A percentile compares a stretch with the other conserved stretches of the same genome.
Evolutionary conservation across 2,113 vertebrate genomes (phyloP).

Genomic region (Lycocorax pyrrhopterus): DNA sequence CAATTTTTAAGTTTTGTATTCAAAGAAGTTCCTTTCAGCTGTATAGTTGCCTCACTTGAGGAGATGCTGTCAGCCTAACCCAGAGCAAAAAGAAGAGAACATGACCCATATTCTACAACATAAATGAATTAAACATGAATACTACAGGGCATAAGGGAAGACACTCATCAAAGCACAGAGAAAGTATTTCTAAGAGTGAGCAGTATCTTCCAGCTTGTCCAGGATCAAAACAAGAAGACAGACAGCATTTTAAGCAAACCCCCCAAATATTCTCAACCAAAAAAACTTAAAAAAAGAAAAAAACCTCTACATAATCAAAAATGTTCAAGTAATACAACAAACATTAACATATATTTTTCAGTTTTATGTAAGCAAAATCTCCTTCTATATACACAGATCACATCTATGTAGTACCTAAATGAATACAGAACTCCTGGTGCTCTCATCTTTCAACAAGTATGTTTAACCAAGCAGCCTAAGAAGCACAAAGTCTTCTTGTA

Average conservation of each 20-base stretch:
- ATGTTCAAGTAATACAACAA: not conserved
- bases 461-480: not conserved
- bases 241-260: not conserved
- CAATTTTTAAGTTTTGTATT: not conserved
- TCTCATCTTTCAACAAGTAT: not conserved
- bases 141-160: slow-evolving; percentile 38
- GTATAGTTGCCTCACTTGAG: not conserved
- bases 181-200: not conserved
- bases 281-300: not conserved
- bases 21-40: not conserved
- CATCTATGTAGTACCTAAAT: not conserved
- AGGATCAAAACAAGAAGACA: not conserved
- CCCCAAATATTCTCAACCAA: not conserved
- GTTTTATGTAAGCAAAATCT: not conserved
- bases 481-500: not conserved
- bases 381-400: not conserved
- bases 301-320: not conserved
- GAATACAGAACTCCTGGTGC: not conserved
- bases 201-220: not conserved
- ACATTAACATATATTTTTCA: not conserved
- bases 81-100: not conserved
- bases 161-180: not conserved
- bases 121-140: slow-evolving; percentile 56
- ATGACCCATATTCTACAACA: slow-evolving; percentile 54
- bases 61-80: slow-evolving; percentile 16